phyloP scores from a whole-genome alignment of 1,140 invertebrate genomes.

The Penaeus japonicus region DNA sequence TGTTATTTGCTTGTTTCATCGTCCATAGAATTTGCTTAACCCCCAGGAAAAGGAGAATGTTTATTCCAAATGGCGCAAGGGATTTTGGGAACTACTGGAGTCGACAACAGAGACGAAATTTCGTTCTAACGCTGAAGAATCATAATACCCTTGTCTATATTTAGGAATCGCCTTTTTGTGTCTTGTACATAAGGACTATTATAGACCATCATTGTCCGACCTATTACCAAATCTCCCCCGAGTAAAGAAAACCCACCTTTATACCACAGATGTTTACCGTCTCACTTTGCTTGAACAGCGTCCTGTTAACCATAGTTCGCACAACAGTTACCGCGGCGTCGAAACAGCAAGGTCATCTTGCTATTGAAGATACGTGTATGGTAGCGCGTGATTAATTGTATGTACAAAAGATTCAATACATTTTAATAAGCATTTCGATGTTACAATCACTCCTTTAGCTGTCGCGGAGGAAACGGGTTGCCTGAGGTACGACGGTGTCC shows the following conservation, averaged over 20 bases:
- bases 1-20: constrained; percentile 24
- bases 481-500: not conserved
- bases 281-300: too few species aligned
- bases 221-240: too few species aligned
- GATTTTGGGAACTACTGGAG: not conserved
- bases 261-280: too few species aligned
- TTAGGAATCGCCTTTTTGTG: not conserved
- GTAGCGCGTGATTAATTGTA: not conserved
- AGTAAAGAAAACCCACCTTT: too few species aligned
- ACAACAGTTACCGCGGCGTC: not conserved
- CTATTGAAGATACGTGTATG: not conserved
- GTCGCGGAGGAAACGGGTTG: not conserved
- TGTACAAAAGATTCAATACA: constrained; percentile 14
- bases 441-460: not conserved
- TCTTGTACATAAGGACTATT: not conserved
- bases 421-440: constrained; percentile 3
- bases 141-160: too few species aligned
- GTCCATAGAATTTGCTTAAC: constrained; percentile 22
- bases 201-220: too few species aligned
- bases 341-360: not conserved
- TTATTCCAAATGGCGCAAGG: not conserved
- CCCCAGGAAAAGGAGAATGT: not conserved
- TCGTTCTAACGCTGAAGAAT: not conserved
- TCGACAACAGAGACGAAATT: not conserved
- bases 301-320: too few species aligned